A percentile compares a stretch with the other conserved stretches of the same genome.
Conservation (phyloP, 2,888 invertebrate species). For the Hetaerina titia region DNA sequence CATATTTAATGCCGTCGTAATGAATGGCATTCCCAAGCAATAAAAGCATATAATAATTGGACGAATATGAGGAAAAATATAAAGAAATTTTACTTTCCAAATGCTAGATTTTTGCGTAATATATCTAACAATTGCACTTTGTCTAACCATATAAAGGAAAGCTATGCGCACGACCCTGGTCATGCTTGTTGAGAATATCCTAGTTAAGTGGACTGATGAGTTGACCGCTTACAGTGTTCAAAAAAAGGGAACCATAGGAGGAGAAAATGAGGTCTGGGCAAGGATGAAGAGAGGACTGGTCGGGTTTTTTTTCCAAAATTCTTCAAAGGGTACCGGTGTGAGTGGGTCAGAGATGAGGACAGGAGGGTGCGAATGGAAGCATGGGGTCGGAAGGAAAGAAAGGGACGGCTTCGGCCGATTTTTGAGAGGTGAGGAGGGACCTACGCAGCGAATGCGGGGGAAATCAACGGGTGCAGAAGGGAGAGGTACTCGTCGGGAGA, state of each 20-base stretch:
- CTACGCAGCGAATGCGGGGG: background rate
- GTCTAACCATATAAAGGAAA: too few relatives aligned
- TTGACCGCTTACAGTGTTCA: background rate
- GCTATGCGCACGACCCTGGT: background rate
- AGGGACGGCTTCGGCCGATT: background rate
- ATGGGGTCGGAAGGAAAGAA: background rate
- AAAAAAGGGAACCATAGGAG: background rate
- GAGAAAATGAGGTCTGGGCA: background rate
- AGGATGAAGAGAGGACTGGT: background rate
- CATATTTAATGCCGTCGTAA: too few relatives aligned
- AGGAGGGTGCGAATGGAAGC: background rate
- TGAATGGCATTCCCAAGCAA: too few relatives aligned
- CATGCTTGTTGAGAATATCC: background rate
- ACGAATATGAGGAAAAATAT: too few relatives aligned
- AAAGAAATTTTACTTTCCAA: too few relatives aligned
- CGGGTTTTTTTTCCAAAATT: conserved; percentile 9
- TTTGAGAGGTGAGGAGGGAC: background rate
- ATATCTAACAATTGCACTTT: too few relatives aligned
- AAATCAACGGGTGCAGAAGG: background rate
- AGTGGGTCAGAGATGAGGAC: background rate
- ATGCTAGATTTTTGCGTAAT: too few relatives aligned
- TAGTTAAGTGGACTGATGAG: background rate
- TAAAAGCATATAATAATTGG: too few relatives aligned
- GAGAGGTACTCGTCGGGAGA: background rate
- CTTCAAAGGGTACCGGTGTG: conserved; percentile 53